Conservation (phyloP, 2,797 vertebrate genomes). For the Chiloscyllium punctatum region DNA sequence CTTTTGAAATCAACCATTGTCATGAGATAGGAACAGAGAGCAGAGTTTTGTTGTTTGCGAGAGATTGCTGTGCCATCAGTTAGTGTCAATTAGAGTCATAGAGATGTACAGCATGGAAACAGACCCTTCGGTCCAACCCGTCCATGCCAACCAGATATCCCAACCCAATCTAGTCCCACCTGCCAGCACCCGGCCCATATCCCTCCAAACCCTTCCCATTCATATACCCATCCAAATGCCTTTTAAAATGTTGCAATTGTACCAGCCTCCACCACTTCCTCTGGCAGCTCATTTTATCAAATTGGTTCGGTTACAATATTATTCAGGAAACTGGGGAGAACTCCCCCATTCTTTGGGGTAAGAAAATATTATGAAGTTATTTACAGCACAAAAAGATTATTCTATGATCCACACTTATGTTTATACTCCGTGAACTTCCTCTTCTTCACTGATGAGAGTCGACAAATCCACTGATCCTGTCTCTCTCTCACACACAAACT, state of each 20-base stretch:
- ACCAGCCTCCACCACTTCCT: too few relatives aligned
- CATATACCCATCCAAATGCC: too few relatives aligned
- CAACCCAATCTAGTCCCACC: too few relatives aligned
- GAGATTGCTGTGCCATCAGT: too few relatives aligned
- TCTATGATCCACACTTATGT: background rate
- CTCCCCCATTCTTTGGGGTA: background rate
- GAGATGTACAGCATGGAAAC: too few relatives aligned
- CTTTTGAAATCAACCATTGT: background rate
- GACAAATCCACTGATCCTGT: background rate
- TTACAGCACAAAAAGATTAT: background rate
- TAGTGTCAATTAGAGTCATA: too few relatives aligned
- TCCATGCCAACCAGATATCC: too few relatives aligned
- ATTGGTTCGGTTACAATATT: background rate
- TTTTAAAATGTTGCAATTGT: too few relatives aligned
- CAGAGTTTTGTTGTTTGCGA: background rate
- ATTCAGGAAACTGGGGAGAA: background rate
- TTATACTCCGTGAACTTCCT: background rate
- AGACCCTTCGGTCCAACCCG: too few relatives aligned
- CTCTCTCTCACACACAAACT: background rate
- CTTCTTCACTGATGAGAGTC: background rate
- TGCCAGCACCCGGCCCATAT: too few relatives aligned
- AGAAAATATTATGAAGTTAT: background rate
- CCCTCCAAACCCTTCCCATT: too few relatives aligned
- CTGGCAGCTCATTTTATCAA: background rate
- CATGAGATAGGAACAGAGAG: background rate